Conservation (phyloP, 2,113 vertebrate species). For the Mesembrinibis cayennensis region DNA sequence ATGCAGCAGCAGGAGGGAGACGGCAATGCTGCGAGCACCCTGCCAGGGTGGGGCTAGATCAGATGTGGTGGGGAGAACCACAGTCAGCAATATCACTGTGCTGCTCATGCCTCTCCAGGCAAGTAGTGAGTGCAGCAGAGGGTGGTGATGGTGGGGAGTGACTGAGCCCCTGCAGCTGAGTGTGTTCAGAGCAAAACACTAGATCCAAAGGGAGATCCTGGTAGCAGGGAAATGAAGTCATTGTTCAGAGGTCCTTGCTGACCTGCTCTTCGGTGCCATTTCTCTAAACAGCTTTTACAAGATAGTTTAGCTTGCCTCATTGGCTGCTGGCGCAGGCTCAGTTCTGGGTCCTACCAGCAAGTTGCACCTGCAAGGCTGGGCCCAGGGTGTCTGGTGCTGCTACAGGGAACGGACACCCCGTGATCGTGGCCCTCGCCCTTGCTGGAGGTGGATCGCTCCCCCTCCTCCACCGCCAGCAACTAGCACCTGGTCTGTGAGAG, state of each 20-base stretch:
- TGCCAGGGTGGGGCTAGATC: not conserved
- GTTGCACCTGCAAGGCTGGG: not conserved
- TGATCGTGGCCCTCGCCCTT: not conserved
- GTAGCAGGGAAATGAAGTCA: not conserved
- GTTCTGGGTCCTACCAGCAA: no score
- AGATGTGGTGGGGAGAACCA: not conserved
- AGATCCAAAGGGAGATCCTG: not conserved
- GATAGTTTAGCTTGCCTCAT: not conserved
- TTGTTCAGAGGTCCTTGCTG: not conserved
- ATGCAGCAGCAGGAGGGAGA: not conserved
- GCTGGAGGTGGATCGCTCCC: not conserved
- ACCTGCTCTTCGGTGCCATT: not conserved
- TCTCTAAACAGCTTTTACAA: not conserved
- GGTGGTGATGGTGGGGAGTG: not conserved
- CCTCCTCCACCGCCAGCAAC: not conserved
- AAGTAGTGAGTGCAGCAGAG: not conserved
- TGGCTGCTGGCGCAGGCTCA: not conserved
- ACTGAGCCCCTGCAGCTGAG: not conserved
- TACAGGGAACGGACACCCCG: accelerated
- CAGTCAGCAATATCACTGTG: not conserved
- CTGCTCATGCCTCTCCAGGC: not conserved
- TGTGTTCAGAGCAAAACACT: not conserved
- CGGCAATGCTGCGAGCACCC: not conserved
- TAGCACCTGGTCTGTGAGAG: not conserved
- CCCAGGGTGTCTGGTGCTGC: not conserved